These are phyloP conservation scores for Euleptes europaea DNA, from an alignment of 2,113 vertebrate species.

Conservation along the genomic window DNA sequence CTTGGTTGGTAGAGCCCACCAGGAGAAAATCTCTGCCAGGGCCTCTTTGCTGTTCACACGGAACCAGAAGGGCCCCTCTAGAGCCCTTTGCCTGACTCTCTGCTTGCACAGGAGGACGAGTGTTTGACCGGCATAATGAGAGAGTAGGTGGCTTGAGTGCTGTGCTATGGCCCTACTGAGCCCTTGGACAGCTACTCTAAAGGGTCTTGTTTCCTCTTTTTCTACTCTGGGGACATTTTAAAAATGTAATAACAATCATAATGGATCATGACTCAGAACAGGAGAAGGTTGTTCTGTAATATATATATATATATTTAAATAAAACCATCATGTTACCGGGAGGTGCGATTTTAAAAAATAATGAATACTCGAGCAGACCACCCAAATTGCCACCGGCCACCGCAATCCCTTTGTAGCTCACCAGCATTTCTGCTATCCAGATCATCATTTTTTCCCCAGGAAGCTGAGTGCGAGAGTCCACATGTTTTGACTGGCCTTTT, in stretches of 20 bases:
- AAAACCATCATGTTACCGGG: not conserved
- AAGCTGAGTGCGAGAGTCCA: not conserved
- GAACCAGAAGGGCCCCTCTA: not conserved
- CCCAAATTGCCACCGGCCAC: no score
- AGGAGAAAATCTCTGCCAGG: no score
- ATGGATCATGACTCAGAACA: not conserved
- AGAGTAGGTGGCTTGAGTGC: no score
- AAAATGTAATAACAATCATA: not conserved
- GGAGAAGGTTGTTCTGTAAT: not conserved
- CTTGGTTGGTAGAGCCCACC: not conserved
- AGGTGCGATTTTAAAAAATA: not conserved
- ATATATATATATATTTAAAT: not conserved
- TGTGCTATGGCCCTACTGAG: no score
- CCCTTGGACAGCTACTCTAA: not conserved
- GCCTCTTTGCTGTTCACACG: not conserved
- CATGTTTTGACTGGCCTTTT: not conserved
- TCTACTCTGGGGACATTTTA: not conserved
- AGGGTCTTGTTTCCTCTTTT: not conserved
- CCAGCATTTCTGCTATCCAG: not conserved
- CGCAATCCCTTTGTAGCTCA: not conserved
- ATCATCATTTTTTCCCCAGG: not conserved
- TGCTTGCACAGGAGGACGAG: not conserved
- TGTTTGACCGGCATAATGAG: not conserved
- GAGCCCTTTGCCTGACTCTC: not conserved
- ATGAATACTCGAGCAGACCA: not conserved